A percentile compares a stretch with the other conserved stretches of the same genome.
Evolutionary conservation across 1,140 invertebrate species (phyloP).

Genomic region (Drosophila nikananu): DNA sequence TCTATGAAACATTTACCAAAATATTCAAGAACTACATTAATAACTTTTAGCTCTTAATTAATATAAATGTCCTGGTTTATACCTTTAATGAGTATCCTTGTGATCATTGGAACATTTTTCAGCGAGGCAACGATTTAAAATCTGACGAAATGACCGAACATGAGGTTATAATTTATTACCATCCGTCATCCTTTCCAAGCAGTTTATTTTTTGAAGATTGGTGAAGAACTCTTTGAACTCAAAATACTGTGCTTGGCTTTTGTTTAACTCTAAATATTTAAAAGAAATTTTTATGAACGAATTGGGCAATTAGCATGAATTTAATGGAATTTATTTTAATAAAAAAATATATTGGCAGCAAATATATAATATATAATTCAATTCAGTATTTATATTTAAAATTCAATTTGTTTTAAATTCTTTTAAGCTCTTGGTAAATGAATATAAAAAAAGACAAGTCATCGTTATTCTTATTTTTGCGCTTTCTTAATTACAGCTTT

Average conservation of each 20-base stretch:
- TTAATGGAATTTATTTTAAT: neutral
- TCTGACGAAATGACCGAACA: neutral
- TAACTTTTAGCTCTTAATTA: no score
- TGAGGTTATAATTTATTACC: neutral
- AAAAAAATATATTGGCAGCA: no score
- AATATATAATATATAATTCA: no score
- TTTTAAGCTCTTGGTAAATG: no score
- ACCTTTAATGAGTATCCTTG: no score
- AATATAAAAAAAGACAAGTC: neutral
- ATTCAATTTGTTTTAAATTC: no score
- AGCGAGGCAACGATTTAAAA: neutral
- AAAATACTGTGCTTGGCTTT: neutral
- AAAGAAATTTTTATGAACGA: neutral
- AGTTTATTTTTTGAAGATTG: neutral
- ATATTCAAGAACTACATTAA: no score
- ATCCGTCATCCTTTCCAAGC: neutral
- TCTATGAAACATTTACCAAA: no score
- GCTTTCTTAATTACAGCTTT: neutral
- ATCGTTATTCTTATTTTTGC: neutral
- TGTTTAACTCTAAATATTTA: neutral
- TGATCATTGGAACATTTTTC: neutral
- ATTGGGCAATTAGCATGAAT: neutral
- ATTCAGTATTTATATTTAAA: no score
- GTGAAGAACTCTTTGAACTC: neutral
- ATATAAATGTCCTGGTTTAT: no score